These are phyloP conservation scores for Malacoraja senta DNA, from an alignment of 2,797 vertebrate genomes.

Conservation along the genomic window DNA sequence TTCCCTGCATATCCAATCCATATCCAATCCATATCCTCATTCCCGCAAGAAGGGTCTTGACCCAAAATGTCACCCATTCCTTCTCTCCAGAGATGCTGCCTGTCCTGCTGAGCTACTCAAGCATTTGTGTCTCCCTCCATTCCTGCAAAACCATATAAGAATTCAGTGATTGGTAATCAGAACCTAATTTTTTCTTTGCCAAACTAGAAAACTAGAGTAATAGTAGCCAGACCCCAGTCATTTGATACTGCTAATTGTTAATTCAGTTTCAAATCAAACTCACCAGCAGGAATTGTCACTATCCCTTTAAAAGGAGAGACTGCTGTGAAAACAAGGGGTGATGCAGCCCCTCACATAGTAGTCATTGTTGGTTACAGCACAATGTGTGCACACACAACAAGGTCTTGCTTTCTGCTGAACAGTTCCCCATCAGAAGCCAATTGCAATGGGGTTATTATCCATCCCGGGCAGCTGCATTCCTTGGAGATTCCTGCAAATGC, in stretches of 20 bases:
- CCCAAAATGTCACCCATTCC: no score
- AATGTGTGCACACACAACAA: slow-evolving; percentile 36
- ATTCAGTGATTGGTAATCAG: not conserved
- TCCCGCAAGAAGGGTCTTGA: no score
- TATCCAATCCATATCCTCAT: no score
- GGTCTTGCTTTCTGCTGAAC: slow-evolving; percentile 17
- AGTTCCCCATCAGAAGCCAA: slow-evolving; percentile 33
- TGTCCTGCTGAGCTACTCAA: no score
- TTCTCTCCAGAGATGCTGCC: no score
- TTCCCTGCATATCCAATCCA: no score
- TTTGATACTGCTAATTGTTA: not conserved
- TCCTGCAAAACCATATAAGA: not conserved
- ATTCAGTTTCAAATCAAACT: slow-evolving; percentile 28
- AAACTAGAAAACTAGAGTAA: not conserved
- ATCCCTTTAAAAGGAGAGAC: slow-evolving; percentile 11
- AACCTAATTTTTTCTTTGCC: not conserved
- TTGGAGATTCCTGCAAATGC: slow-evolving; percentile 31
- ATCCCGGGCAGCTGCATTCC: slow-evolving; percentile 25
- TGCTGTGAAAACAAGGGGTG: slow-evolving; percentile 14
- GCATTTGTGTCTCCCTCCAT: no score
- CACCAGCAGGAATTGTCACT: not conserved
- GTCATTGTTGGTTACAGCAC: slow-evolving; percentile 34
- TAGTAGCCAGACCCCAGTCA: not conserved
- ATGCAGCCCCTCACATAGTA: slow-evolving; percentile 27
- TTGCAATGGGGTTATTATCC: slow-evolving; percentile 36